Evolutionary conservation across 23 tunicate species (phyloP).

Genomic region (Styela plicata): DNA sequence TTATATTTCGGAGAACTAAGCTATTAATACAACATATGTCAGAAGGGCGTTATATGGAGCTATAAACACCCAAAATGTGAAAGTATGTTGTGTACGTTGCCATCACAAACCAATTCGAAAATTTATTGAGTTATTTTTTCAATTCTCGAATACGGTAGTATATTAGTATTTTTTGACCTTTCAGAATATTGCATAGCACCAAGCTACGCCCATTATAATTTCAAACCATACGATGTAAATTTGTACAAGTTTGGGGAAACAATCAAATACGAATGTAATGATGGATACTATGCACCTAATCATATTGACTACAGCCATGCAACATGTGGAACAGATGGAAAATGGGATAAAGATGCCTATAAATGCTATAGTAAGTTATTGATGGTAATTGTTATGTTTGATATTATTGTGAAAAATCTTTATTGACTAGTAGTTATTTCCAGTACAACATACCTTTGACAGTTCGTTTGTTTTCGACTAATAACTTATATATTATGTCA

Average conservation of each 20-base stretch:
- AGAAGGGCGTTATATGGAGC: not conserved
- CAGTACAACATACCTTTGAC: too few relatives aligned
- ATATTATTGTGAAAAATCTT: too few relatives aligned
- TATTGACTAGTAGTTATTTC: too few relatives aligned
- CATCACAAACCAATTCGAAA: too few relatives aligned
- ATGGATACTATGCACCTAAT: conserved; percentile 3
- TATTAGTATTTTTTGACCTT: too few relatives aligned
- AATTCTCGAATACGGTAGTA: too few relatives aligned
- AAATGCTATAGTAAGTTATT: not conserved
- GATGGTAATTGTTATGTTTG: too few relatives aligned
- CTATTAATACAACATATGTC: not conserved
- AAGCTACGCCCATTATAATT: not conserved
- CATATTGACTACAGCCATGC: conserved; percentile 15
- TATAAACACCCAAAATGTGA: not conserved
- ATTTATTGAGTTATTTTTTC: too few relatives aligned
- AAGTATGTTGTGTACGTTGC: too few relatives aligned
- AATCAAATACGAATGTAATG: not conserved
- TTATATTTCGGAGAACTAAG: not conserved
- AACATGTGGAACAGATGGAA: conserved; percentile 1
- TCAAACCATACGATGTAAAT: not conserved
- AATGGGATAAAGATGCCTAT: not conserved
- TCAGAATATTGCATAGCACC: conserved; percentile 1
- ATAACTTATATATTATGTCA: too few relatives aligned
- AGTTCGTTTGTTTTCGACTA: too few relatives aligned
- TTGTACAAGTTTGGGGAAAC: not conserved